Evolutionary conservation across 1,140 invertebrate genomes (phyloP).

Genomic region (Drosophila lacertosa): DNA sequence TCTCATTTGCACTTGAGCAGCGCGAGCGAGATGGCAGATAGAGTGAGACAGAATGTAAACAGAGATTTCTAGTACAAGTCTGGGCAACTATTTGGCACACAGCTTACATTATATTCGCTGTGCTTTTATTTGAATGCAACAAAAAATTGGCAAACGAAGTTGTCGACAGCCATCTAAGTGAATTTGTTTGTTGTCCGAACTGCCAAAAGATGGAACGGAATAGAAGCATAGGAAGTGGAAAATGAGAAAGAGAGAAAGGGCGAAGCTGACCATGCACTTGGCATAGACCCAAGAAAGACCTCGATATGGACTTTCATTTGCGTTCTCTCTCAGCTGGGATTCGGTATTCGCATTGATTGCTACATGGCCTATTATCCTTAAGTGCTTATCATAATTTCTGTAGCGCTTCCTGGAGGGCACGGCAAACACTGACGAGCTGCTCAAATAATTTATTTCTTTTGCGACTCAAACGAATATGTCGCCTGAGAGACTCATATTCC

Average conservation of each 20-base stretch:
- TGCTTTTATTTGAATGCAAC: slow-evolving; percentile 42
- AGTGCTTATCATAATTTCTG: slow-evolving; percentile 79
- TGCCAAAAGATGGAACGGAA: slow-evolving; percentile 13
- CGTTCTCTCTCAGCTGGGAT: slow-evolving; percentile 25
- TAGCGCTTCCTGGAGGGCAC: slow-evolving; percentile 22
- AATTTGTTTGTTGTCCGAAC: slow-evolving; percentile 57
- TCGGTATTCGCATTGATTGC: slow-evolving; percentile 65
- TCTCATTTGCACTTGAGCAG: slow-evolving; percentile 16
- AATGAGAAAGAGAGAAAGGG: slow-evolving; percentile 6
- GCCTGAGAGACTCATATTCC: slow-evolving; percentile 54
- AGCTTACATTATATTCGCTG: slow-evolving; percentile 43
- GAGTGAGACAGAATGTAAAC: background rate
- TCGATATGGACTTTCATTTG: slow-evolving; percentile 48
- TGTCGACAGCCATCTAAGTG: slow-evolving; percentile 72
- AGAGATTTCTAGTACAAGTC: slow-evolving; percentile 15
- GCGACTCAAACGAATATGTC: slow-evolving; percentile 49
- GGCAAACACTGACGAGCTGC: background rate
- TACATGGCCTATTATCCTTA: slow-evolving; percentile 69
- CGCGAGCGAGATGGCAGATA: background rate
- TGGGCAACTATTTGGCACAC: slow-evolving; percentile 65
- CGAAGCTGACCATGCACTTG: slow-evolving; percentile 65
- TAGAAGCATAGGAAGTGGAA: slow-evolving; percentile 3
- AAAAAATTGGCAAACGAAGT: slow-evolving; percentile 63
- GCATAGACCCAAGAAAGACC: slow-evolving; percentile 39
- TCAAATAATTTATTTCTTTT: slow-evolving; percentile 38